Evolutionary conservation across 2,888 invertebrate species (phyloP), one percentile per base, ranked within the genome.

Genomic region (Cylloceria caligata): DNA sequence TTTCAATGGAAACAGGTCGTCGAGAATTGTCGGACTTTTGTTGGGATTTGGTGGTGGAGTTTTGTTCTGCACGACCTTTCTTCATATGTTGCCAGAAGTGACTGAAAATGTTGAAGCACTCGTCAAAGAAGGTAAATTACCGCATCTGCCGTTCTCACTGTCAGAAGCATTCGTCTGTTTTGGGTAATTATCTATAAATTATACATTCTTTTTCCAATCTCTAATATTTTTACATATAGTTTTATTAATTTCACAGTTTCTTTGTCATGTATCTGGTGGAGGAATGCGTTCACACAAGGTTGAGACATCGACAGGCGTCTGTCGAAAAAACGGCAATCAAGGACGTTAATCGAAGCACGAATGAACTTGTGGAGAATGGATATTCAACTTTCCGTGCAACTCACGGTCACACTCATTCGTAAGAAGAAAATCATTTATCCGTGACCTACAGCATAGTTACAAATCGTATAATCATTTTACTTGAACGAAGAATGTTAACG

Each of bases 11-110:
- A 21, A 67, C 83, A 92, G 92, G 77, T 91, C 92, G 0, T 87
- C 80, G 57, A 89, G 86, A 13, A 87, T 94, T 21, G 95, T 96
- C 34, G 94, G 95, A 88, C 93, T 95, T 19, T 92, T 97, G 27
- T 93, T 97, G 24, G 96, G 96, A n/a, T 96, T 97, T 85, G 97
- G 97, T 16, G 97, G 97, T n/a, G 97, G 97, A 9, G 97, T 97
- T 0, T 93, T 97, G 19, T 93, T 97, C 47, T 95, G 96, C 83
- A 97, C 97, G 2, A 97, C 97, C 3, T 97, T 97, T 89, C 92
- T 97, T 85, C 97, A 97, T 89, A 93, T 97, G 87, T 93, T 97
- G 74, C 97, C 97, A 0, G 97, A 97, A 93, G 96, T 97, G 0
- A 93, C 95, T 9, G 96, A 97, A 87, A 94, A 94, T 76, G 94